Conservation (phyloP, 2,888 invertebrate species). For the Taphrorychus bicolor region DNA sequence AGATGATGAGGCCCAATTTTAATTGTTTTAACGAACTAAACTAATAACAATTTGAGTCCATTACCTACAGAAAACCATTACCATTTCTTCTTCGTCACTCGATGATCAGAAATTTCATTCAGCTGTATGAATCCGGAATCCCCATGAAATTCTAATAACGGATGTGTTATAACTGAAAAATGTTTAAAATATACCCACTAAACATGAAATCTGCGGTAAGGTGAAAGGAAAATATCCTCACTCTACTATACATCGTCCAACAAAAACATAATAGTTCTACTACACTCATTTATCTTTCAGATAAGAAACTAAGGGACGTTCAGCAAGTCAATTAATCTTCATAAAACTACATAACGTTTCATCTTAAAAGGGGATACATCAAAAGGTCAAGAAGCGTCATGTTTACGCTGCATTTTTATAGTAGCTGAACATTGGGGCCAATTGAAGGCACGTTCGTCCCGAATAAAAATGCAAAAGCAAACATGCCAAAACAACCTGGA, state of each 20-base stretch:
- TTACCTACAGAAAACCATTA: no score
- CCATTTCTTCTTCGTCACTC: no score
- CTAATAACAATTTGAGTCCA: no score
- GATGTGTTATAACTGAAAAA: no score
- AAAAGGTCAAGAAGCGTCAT: not conserved
- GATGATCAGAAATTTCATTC: no score
- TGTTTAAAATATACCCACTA: not conserved
- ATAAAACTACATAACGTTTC: constrained; percentile 37
- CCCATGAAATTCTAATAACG: no score
- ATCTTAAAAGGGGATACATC: constrained; percentile 1
- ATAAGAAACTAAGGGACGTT: constrained; percentile 39
- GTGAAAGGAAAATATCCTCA: not conserved
- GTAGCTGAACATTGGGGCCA: not conserved
- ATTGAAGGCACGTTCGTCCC: not conserved
- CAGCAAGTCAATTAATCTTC: constrained; percentile 37
- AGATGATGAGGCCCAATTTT: no score
- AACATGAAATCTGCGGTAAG: not conserved
- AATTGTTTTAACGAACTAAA: no score
- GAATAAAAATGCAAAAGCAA: constrained; percentile 16
- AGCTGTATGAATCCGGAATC: no score
- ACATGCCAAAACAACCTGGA: constrained; percentile 27
- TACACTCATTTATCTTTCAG: constrained; percentile 37
- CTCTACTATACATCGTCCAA: not conserved
- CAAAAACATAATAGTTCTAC: constrained; percentile 34
- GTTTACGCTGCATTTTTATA: constrained; percentile 1